Evolutionary conservation across 2,113 vertebrate genomes (phyloP), one percentile per base, ranked within the genome.

Genomic region (Psilopogon haemacephalus): DNA sequence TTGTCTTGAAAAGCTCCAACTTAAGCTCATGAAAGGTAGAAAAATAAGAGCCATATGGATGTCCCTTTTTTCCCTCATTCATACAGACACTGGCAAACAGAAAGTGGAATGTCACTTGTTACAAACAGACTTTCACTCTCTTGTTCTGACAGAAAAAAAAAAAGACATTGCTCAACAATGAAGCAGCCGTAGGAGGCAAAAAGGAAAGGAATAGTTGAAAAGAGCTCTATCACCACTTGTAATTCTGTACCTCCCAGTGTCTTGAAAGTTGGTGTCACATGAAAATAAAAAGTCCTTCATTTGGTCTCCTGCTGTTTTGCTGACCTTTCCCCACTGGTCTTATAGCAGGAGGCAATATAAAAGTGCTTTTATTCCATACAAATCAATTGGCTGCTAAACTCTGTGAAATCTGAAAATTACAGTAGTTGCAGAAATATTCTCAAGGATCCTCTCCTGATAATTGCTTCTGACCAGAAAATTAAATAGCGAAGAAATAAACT

Each of bases 231-330:
- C 55, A 89, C 52, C 44, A 71, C 79, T 83, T 91, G 76, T 65
- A 80, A 96, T 94, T 94, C 76, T 94, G 81, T 93, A 96, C 94
- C 73, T 94, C 73, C 27, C 46, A 79, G 55, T 83, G 79, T 86
- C 97, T 96, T 97, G 50, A 89, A 97, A 96, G 88, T 89, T 87
- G 84, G 75, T 91, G 74, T 88, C 77, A 80, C 60, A 84, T 44
- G 95, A 88, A 54, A 93, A 88, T 50, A 93, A 82, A 84, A 92
- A 92, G 81, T 50, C 69, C 89, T 94, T 97, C 92, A 96, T 96
- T 97, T 96, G 83, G 21, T 90, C 89, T 93, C 95, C 90, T n/a
- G 86, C 87, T 87, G 95, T 91, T 96, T 95, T 93, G 83, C 81
- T 97, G 94, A 95, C 97, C 95, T 97, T 96, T 97, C 58, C 46